phyloP scores from a whole-genome alignment of 2,888 invertebrate genomes.

The Archips xylosteana region DNA sequence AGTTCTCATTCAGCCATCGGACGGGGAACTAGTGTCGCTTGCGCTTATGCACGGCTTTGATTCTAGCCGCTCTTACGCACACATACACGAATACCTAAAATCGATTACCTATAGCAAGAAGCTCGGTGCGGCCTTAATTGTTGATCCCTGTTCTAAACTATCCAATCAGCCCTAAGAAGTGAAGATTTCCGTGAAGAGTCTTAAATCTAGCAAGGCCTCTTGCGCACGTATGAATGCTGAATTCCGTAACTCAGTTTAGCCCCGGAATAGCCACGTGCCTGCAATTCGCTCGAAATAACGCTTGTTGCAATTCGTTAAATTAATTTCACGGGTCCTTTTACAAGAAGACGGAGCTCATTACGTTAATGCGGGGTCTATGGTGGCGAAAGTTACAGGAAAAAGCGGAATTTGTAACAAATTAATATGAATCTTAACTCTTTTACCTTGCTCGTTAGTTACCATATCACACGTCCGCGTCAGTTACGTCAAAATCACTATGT shows the following conservation, averaged over 20 bases:
- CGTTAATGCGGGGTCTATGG: constrained; percentile 48
- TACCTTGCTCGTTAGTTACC: no score
- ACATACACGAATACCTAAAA: no score
- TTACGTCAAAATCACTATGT: no score
- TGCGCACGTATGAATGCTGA: constrained; percentile 47
- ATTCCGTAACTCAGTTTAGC: constrained; percentile 43
- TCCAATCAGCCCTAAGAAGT: neutral
- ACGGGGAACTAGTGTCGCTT: no score
- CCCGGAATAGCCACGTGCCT: constrained; percentile 52
- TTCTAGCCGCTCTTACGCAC: no score
- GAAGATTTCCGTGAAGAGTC: constrained; percentile 16
- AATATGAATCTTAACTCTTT: no score
- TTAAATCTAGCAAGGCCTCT: neutral
- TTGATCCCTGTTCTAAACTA: neutral
- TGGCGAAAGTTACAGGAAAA: constrained; percentile 22
- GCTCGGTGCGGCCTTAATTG: no score
- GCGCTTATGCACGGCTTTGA: no score
- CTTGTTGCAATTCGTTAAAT: constrained; percentile 66
- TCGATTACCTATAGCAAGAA: no score
- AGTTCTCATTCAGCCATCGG: no score
- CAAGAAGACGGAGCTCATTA: constrained; percentile 55
- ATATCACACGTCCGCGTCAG: no score
- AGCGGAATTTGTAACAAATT: neutral
- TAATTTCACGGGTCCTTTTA: constrained; percentile 64
- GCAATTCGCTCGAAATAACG: constrained; percentile 58